phyloP scores from a whole-genome alignment of 2,797 vertebrate genomes.

The Falco peregrinus region DNA sequence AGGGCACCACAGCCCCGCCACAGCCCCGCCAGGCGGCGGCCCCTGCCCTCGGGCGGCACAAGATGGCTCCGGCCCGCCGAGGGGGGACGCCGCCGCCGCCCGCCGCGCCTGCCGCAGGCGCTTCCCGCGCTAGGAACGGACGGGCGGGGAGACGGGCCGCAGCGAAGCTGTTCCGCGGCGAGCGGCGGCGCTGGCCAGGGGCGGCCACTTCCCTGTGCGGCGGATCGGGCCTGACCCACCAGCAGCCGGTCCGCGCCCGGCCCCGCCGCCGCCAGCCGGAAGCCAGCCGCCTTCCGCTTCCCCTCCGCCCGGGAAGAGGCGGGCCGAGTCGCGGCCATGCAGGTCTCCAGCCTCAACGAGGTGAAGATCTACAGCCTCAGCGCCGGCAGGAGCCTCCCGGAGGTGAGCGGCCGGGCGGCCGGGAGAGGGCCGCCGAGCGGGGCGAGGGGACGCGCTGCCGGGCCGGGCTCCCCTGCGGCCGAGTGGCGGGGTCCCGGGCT shows the following conservation, averaged over 20 bases:
- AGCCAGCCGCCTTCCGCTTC: neutral
- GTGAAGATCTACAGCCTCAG: conserved; percentile 97
- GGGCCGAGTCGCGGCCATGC: conserved; percentile 74
- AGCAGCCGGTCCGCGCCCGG: neutral
- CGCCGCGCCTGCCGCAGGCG: no score
- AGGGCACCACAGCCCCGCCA: neutral
- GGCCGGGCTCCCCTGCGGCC: neutral
- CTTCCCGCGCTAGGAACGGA: accelerated
- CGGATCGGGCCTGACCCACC: accelerated
- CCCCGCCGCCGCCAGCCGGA: neutral
- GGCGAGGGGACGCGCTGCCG: no score
- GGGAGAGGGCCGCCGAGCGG: neutral
- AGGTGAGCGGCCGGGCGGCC: conserved; percentile 79
- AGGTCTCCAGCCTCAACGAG: conserved; percentile 94
- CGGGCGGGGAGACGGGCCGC: no score
- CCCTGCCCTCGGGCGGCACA: no score
- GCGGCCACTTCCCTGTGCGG: accelerated
- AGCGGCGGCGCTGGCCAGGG: neutral
- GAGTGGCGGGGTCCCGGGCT: no score
- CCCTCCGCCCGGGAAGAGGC: neutral
- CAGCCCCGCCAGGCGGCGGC: no score
- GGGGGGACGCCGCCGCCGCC: no score
- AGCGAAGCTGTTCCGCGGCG: neutral
- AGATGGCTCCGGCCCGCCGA: no score
- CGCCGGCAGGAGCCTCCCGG: conserved; percentile 92